Evolutionary conservation across 1,140 invertebrate genomes (phyloP).

Genomic region (Dryas iulia): DNA sequence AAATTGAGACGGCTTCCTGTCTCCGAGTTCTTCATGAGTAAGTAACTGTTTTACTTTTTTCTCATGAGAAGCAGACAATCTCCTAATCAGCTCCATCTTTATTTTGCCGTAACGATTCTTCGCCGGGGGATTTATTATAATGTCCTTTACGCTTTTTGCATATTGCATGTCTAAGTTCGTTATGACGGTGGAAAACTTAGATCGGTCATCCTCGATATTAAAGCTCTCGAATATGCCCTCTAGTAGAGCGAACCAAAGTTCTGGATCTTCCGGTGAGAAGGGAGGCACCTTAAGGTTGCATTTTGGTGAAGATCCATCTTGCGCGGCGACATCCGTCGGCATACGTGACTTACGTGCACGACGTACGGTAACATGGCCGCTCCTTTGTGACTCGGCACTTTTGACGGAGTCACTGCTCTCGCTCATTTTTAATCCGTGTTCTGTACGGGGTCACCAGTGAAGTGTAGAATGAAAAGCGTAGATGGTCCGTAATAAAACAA

Average conservation of each 20-base stretch:
- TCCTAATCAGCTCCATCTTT: conserved; percentile 26
- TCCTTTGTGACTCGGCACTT: background rate
- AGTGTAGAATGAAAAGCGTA: too few relatives aligned
- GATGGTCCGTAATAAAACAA: too few relatives aligned
- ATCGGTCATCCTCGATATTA: background rate
- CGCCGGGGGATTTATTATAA: conserved; percentile 17
- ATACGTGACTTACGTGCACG: too few relatives aligned
- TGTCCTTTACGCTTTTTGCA: conserved; percentile 23
- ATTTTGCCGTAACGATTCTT: conserved; percentile 14
- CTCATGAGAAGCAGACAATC: conserved; percentile 30
- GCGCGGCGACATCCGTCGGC: too few relatives aligned
- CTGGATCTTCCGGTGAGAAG: background rate
- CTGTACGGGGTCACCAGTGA: background rate
- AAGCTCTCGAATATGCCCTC: conserved; percentile 18
- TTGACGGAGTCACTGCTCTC: background rate
- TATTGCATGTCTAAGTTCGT: conserved; percentile 14
- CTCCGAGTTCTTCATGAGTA: conserved; percentile 22
- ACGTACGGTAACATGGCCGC: too few relatives aligned
- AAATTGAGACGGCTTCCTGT: conserved; percentile 33
- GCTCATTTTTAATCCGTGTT: background rate
- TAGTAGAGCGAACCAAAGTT: conserved; percentile 23
- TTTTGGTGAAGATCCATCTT: too few relatives aligned
- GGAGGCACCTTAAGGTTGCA: background rate
- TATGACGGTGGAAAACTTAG: conserved; percentile 17
- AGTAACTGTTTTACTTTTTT: conserved; percentile 35